These are phyloP conservation scores for Nineta flava DNA, from an alignment of 2,888 invertebrate genomes.

Conservation along the genomic window DNA sequence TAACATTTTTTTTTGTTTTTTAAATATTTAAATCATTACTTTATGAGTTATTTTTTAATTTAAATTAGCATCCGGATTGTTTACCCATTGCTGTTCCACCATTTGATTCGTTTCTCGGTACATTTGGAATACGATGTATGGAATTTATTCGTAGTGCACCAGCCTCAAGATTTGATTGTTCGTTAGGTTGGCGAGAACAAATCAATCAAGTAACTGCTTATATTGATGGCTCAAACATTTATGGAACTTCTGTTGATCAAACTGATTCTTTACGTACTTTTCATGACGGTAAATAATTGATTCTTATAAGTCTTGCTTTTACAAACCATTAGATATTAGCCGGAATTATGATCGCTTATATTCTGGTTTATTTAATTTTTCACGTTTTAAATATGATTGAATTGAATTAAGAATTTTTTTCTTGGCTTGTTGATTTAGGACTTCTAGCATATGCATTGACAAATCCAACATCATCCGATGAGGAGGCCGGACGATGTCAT, in stretches of 20 bases:
- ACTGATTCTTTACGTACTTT: constrained; percentile 61
- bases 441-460: constrained; percentile 24
- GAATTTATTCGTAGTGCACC: constrained; percentile 74
- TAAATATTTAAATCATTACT: background rate
- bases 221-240: constrained; percentile 68
- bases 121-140: constrained; percentile 55
- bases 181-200: constrained; percentile 70
- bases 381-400: background rate
- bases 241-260: constrained; percentile 58
- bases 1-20: too few species aligned
- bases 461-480: constrained; percentile 41
- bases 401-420: background rate
- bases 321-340: background rate
- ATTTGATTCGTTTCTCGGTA: constrained; percentile 56
- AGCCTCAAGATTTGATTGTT: constrained; percentile 62
- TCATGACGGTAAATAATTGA: constrained; percentile 54
- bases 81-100: constrained; percentile 60
- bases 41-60: constrained; percentile 11
- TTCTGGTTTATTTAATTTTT: too few species aligned
- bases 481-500: constrained; percentile 49
- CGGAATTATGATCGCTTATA: constrained; percentile 2
- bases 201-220: constrained; percentile 71
- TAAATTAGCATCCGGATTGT: constrained; percentile 80
- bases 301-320: background rate
- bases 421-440: constrained; percentile 16